Conservation (phyloP, 1,140 invertebrate species). For the Drosophila nasuta region DNA sequence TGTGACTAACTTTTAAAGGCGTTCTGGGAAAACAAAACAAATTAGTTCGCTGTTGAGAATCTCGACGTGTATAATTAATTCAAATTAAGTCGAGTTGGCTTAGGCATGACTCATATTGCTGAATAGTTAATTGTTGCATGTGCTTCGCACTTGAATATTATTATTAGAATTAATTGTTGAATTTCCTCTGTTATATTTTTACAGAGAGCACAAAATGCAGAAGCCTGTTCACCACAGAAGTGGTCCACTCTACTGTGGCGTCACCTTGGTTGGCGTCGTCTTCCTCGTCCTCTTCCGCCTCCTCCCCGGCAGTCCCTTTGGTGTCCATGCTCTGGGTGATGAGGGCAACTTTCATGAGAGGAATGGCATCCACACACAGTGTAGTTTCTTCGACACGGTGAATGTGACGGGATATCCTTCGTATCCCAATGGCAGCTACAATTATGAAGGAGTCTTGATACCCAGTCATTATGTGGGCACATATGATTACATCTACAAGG, state of each 20-base stretch:
- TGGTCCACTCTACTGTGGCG: slow-evolving; percentile 61
- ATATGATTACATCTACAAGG: slow-evolving; percentile 72
- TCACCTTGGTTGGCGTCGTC: slow-evolving; percentile 57
- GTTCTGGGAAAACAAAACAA: too few species aligned
- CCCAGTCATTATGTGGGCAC: slow-evolving; percentile 65
- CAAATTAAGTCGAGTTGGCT: too few species aligned
- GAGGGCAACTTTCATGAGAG: slow-evolving; percentile 58
- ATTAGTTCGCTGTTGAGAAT: too few species aligned
- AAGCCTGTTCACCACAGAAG: slow-evolving; percentile 46
- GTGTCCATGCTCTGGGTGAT: slow-evolving; percentile 52
- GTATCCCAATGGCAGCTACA: slow-evolving; percentile 72
- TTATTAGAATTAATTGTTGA: too few species aligned
- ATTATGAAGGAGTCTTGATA: slow-evolving; percentile 67
- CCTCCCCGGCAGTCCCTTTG: slow-evolving; percentile 58
- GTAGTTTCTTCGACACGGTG: slow-evolving; percentile 78
- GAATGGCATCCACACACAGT: slow-evolving; percentile 69
- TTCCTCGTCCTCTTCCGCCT: slow-evolving; percentile 58
- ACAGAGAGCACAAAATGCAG: slow-evolving; percentile 51
- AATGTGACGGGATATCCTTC: slow-evolving; percentile 63
- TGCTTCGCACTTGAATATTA: too few species aligned
- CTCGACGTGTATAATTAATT: too few species aligned
- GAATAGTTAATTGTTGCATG: too few species aligned
- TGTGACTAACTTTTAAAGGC: too few species aligned
- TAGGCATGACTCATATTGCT: too few species aligned
- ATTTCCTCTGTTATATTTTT: background rate